Percentiles rank a stretch among this genome's conserved stretches.
Conservation (phyloP, 2,797 vertebrate genomes). For the Sylvia borin region DNA sequence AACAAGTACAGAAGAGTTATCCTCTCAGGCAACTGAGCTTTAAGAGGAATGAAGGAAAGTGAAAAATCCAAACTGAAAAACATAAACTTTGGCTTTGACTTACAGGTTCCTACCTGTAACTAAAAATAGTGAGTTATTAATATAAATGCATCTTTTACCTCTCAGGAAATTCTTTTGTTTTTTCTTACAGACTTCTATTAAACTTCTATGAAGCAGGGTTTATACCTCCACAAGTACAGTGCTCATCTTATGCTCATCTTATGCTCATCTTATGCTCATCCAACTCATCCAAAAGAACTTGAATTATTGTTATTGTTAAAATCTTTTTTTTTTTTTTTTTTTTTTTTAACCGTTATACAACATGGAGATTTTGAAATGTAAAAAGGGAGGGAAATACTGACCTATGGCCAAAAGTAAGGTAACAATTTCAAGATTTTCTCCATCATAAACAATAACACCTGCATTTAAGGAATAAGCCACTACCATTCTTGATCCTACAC, state of each 20-base stretch:
- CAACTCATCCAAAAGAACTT: neutral
- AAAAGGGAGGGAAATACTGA: neutral
- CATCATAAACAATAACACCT: neutral
- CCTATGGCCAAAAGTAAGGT: neutral
- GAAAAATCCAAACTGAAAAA: neutral
- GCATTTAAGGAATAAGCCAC: neutral
- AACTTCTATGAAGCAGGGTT: neutral
- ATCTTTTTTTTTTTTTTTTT: neutral
- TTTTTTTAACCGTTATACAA: neutral
- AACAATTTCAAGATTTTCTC: neutral
- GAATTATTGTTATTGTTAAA: neutral
- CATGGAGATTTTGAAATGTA: neutral
- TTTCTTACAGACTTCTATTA: neutral
- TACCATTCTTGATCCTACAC: neutral
- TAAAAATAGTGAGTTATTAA: neutral
- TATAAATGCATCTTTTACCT: neutral
- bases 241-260: no score
- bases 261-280: no score
- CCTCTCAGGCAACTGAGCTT: neutral
- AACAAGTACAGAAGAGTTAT: neutral
- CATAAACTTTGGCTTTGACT: neutral
- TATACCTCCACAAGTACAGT: neutral
- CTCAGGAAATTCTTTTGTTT: accelerated
- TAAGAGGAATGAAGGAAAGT: neutral
- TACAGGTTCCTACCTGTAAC: neutral